Conservation (phyloP, 2,113 vertebrate species). For the Eretmochelys imbricata region DNA sequence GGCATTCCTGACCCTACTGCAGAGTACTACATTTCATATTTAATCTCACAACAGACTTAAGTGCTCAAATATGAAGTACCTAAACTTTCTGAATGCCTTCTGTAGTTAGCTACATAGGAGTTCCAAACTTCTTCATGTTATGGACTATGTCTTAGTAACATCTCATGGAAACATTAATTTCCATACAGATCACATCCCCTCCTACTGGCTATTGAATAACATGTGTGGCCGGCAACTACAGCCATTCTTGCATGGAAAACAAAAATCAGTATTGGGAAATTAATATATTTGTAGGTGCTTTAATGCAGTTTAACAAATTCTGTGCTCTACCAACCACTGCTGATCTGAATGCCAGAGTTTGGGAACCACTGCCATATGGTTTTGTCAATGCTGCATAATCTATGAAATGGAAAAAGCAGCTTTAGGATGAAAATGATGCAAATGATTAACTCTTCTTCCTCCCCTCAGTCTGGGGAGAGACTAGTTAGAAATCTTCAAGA, state of each 20-base stretch:
- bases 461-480: not conserved
- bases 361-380: fast-evolving
- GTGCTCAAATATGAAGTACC: fast-evolving
- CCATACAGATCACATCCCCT: not conserved
- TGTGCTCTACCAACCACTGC: not conserved
- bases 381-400: not conserved
- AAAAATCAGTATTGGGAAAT: not conserved
- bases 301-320: not conserved
- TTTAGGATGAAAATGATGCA: not conserved
- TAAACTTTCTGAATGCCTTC: not conserved
- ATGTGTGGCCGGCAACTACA: not conserved
- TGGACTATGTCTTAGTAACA: not conserved
- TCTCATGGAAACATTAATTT: not conserved
- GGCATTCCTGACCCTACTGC: fast-evolving
- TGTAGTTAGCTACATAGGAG: fast-evolving
- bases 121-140: not conserved
- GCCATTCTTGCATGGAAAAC: not conserved
- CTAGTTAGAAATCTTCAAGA: not conserved
- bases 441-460: too few species aligned
- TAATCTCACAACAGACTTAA: not conserved
- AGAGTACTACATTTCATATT: not conserved
- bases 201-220: not conserved
- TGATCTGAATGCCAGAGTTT: not conserved
- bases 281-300: not conserved
- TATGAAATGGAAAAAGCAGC: not conserved